phyloP scores from a whole-genome alignment of 2,797 vertebrate genomes.

The Sebastes dallii region DNA sequence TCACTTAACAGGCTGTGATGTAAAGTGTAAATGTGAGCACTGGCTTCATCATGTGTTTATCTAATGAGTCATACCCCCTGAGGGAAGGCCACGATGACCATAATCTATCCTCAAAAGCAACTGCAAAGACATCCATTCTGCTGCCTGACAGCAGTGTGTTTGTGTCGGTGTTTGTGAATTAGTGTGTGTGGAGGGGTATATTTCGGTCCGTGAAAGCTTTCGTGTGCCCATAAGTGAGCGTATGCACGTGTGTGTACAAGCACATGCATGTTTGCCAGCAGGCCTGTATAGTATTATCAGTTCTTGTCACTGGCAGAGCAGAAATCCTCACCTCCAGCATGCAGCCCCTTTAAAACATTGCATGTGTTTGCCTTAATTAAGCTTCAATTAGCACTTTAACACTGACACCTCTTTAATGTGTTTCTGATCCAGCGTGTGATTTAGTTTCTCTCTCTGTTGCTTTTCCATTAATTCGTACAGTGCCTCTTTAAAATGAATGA shows the following conservation, averaged over 20 bases:
- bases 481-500: background rate
- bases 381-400: conserved; percentile 14
- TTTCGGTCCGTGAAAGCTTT: background rate
- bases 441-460: conserved; percentile 14
- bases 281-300: conserved; percentile 26
- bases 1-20: conserved; percentile 1
- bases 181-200: background rate
- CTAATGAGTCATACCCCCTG: conserved; percentile 37
- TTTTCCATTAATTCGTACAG: conserved; percentile 14
- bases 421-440: conserved; percentile 17
- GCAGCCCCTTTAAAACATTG: conserved; percentile 18
- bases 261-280: background rate
- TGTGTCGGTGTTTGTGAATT: background rate
- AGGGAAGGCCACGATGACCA: conserved; percentile 19
- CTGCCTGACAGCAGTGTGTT: background rate
- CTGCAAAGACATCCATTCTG: conserved; percentile 16
- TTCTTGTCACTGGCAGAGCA: conserved; percentile 32
- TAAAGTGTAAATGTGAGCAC: conserved; percentile 26
- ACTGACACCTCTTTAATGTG: conserved; percentile 1
- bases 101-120: conserved; percentile 30
- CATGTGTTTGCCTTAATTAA: conserved; percentile 18
- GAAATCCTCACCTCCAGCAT: conserved; percentile 6
- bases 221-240: background rate
- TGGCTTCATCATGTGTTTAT: conserved; percentile 27
- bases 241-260: background rate